Evolutionary conservation across 1,140 invertebrate species (phyloP), one percentile per base, ranked within the genome.

Genomic region (Drosophila grimshawi): DNA sequence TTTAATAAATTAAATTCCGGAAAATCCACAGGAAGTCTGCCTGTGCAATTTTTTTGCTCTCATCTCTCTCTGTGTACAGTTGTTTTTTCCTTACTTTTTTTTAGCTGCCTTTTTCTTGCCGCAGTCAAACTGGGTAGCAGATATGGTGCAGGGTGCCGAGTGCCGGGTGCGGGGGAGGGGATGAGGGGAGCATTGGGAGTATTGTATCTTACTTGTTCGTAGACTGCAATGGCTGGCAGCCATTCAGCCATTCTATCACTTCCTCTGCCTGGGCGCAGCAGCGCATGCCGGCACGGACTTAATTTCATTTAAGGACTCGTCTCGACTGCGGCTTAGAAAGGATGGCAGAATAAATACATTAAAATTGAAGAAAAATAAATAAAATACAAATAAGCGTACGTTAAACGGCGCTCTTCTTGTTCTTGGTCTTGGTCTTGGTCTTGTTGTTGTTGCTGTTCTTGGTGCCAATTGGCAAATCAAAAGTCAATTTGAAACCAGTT

Each of bases 1-100:
- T 89, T 89, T 78, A 89, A 89, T 89, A 89, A 89, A 89, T 89
- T 89, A 85, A 89, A 89, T 89, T 89, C 85, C 85, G 85, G 85
- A 89, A 85, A 89, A 89, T 89, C 85, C 85, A 85, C 85, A 89
- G 85, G 85, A 89, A 89, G 85, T 89, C 85, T 89, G 85, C 89
- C 85, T 89, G 85, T 89, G 80, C 74, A 80, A 72, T 80, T 73
- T 64, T 45, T 49, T 10, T 27, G 33, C 32, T 35, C 37, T 55
- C 3, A 3, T n/a, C 39, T 3, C 39, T 41, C 39, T 43, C 3
- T 43, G 10, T n/a, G 10, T 10, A n/a, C n/a, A n/a, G 10, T 19
- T 51, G n/a, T 7, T 35, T 19, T n/a, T 49, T 4, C 57, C 41
- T 32, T 56, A 43, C 35, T 46, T 19, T 33, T 10, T 11, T 53